phyloP scores from a whole-genome alignment of 2,113 vertebrate genomes.

The Elephas maximus region DNA sequence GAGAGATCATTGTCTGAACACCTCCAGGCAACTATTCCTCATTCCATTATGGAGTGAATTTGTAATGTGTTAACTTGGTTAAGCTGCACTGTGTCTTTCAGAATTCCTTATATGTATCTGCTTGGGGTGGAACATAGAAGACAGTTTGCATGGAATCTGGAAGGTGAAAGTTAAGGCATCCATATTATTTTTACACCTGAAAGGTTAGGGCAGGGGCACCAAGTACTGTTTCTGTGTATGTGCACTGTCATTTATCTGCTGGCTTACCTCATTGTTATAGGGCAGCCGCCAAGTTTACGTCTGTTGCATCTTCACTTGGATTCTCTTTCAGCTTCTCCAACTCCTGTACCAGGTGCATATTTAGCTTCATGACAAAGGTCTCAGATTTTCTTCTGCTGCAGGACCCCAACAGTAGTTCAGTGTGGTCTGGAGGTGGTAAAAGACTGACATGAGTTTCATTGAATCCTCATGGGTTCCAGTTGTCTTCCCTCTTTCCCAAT shows the following conservation, averaged over 20 bases:
- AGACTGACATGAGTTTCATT: neutral
- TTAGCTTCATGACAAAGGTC: neutral
- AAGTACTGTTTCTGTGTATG: fast-evolving
- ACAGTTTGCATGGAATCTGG: neutral
- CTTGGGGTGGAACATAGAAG: neutral
- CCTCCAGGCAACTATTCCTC: neutral
- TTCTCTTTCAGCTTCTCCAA: neutral
- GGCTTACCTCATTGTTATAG: neutral
- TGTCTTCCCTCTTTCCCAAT: neutral
- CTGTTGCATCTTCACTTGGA: neutral
- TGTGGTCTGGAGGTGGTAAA: neutral
- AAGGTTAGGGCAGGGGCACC: fast-evolving
- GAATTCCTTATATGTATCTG: neutral
- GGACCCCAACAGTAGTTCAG: neutral
- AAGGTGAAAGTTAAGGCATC: neutral
- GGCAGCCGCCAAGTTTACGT: neutral
- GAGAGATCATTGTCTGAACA: neutral
- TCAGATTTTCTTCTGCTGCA: neutral
- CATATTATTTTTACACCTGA: neutral
- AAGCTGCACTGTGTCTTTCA: neutral
- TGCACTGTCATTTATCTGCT: neutral
- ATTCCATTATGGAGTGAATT: neutral
- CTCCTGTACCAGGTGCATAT: fast-evolving
- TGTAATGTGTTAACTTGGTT: neutral
- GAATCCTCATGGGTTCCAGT: fast-evolving